Evolutionary conservation across 1,140 invertebrate species (phyloP).

Genomic region (Samia ricini): DNA sequence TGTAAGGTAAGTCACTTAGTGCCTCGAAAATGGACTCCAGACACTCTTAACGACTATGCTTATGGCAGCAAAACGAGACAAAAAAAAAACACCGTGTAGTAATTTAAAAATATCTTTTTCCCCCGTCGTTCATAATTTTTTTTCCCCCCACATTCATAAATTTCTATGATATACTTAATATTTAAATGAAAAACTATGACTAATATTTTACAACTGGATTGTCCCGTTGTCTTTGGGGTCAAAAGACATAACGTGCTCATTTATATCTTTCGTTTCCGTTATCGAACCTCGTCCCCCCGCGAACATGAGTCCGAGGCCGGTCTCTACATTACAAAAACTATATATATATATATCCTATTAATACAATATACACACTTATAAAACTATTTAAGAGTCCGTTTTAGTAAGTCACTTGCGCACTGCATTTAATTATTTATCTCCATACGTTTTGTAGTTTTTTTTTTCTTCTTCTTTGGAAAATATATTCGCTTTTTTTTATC

Average conservation of each 20-base stretch:
- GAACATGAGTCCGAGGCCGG: too few relatives aligned
- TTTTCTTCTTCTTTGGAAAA: not conserved
- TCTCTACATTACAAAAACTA: too few relatives aligned
- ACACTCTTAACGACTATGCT: slow-evolving; percentile 45
- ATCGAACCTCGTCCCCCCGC: too few relatives aligned
- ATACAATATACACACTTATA: not conserved
- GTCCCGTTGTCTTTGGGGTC: slow-evolving; percentile 38
- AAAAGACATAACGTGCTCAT: not conserved
- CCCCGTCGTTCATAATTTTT: too few relatives aligned
- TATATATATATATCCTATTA: not conserved
- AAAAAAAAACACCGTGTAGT: slow-evolving; percentile 30
- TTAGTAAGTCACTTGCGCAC: not conserved
- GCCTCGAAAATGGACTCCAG: slow-evolving; percentile 41
- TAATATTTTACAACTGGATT: slow-evolving; percentile 58
- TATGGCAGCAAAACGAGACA: slow-evolving; percentile 67
- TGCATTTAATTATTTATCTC: not conserved
- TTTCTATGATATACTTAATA: slow-evolving; percentile 52
- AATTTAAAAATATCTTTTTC: slow-evolving; percentile 73
- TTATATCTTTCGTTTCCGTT: not conserved
- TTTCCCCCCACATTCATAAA: too few relatives aligned
- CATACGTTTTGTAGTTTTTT: not conserved
- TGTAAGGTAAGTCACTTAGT: not conserved
- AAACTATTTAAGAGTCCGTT: not conserved
- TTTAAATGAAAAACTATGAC: slow-evolving; percentile 37
- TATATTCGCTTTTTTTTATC: not conserved